These are phyloP conservation scores for Calephelis virginiensis DNA, from an alignment of 1,140 invertebrate genomes.

Conservation along the genomic window DNA sequence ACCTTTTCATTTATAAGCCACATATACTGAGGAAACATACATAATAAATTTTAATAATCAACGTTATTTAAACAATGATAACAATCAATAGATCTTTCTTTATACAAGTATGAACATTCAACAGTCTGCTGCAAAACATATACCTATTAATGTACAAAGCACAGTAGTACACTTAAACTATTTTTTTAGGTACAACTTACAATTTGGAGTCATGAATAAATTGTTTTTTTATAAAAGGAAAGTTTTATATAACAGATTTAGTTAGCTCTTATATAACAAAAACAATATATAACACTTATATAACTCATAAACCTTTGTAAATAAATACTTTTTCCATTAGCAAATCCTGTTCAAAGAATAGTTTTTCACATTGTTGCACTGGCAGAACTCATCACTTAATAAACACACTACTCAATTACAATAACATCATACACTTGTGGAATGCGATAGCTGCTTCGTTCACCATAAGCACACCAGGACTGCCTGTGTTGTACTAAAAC, in stretches of 20 bases:
- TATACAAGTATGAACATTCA: slow-evolving; percentile 70
- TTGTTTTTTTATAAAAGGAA: slow-evolving; percentile 10
- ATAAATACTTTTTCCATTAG: slow-evolving; percentile 13
- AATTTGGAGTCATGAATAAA: slow-evolving; percentile 31
- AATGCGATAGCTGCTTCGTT: too few relatives aligned
- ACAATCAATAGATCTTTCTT: slow-evolving; percentile 74
- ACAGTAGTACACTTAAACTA: slow-evolving; percentile 60
- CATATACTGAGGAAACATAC: slow-evolving; percentile 71
- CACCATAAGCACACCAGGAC: too few relatives aligned
- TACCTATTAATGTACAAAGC: slow-evolving; percentile 69
- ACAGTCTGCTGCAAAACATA: slow-evolving; percentile 71
- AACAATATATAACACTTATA: slow-evolving; percentile 17
- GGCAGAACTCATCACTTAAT: not conserved
- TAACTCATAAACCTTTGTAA: slow-evolving; percentile 17
- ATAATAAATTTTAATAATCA: slow-evolving; percentile 75
- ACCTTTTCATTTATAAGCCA: slow-evolving; percentile 63
- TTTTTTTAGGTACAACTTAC: slow-evolving; percentile 47
- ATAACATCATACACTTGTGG: too few relatives aligned
- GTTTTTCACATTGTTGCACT: slow-evolving; percentile 5
- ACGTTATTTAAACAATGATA: slow-evolving; percentile 76
- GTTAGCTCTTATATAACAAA: slow-evolving; percentile 15
- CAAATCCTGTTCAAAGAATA: slow-evolving; percentile 10
- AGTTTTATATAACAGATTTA: slow-evolving; percentile 12
- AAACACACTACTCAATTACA: not conserved
- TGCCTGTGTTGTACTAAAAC: too few relatives aligned